These are phyloP conservation scores for Stenoptilia bipunctidactyla DNA, from an alignment of 2,888 invertebrate genomes.

Conservation along the genomic window DNA sequence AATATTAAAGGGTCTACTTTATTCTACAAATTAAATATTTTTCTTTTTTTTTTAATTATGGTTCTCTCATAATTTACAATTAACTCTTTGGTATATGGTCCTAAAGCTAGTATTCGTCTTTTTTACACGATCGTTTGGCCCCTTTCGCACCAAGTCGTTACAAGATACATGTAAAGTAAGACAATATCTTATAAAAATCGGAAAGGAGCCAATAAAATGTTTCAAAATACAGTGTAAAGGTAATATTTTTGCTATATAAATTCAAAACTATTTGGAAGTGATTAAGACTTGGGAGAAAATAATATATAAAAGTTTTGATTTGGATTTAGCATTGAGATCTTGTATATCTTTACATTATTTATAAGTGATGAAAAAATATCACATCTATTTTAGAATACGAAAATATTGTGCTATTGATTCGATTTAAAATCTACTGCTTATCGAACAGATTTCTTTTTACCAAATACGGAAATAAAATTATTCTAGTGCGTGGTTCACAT, in stretches of 20 bases:
- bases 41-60: conserved; percentile 42
- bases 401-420: conserved; percentile 41
- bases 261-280: no score
- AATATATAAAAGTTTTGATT: conserved; percentile 8
- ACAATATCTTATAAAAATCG: no score
- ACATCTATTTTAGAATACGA: conserved; percentile 61
- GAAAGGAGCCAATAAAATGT: no score
- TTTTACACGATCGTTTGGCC: conserved; percentile 41
- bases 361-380: conserved; percentile 54
- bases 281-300: not conserved
- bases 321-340: conserved; percentile 9
- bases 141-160: conserved; percentile 28
- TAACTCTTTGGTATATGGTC: conserved; percentile 68
- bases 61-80: conserved; percentile 60
- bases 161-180: no score
- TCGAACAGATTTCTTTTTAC: conserved; percentile 37
- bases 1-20: conserved; percentile 49
- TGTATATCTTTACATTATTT: conserved; percentile 14
- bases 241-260: no score
- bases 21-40: conserved; percentile 58
- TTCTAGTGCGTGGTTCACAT: conserved; percentile 43
- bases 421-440: conserved; percentile 44
- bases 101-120: conserved; percentile 55
- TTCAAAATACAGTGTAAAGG: no score
- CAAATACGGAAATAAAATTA: conserved; percentile 45